Base-by-base conservation (phyloP, 2,113 vertebrate genomes). In the Xyrauchen texanus region DNA sequence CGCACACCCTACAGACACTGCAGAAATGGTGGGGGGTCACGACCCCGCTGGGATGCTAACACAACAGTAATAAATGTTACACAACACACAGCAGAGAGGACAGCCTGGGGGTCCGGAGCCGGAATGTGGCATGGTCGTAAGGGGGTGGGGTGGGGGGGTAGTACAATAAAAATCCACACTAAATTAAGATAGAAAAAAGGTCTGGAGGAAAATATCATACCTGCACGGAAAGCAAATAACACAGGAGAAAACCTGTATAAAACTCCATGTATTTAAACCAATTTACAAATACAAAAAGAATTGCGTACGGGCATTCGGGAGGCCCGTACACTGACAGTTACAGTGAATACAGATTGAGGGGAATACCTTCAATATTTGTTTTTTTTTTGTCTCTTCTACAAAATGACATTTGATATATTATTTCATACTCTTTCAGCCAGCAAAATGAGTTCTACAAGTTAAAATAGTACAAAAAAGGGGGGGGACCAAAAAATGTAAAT, bases 401-500 rank as follows among this genome's bases (percentile, higher is more conserved):
- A 99, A 99, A 98, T 98, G 97, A 98, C 96, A 96, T 96, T 94
- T 96, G 96, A 98, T 99, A 99, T 99, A 99, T 99, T 99, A 99
- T 98, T 98, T 95, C 96, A 98, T 99, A 99, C 97, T 99, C 98
- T 98, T 99, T 99, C 96, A 99, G 96, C 97, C 97, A 98, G 97
- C 98, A 99, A 98, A 99, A 99, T 97, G 97, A 99, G 97, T 98
- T 96, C 98, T 98, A 98, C 95, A 98, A 96, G 96, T 95, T 97
- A 93, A 34, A 92, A 97, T 96, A 95, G 97, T 97, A 99, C 94
- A 98, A 96, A 97, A 95, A 94, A 42, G 15, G 0, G 90, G 89
- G 84, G 82, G 76, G 75, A 87, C 93, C 91, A 92, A 83, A 84
- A 34, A 34, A 34, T 34, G n/a, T 34, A 1, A 34, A 95, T 96